Percentiles rank a stretch among this genome's conserved stretches.
Conservation (phyloP, 1,140 invertebrate species). For the Cylas formicarius region DNA sequence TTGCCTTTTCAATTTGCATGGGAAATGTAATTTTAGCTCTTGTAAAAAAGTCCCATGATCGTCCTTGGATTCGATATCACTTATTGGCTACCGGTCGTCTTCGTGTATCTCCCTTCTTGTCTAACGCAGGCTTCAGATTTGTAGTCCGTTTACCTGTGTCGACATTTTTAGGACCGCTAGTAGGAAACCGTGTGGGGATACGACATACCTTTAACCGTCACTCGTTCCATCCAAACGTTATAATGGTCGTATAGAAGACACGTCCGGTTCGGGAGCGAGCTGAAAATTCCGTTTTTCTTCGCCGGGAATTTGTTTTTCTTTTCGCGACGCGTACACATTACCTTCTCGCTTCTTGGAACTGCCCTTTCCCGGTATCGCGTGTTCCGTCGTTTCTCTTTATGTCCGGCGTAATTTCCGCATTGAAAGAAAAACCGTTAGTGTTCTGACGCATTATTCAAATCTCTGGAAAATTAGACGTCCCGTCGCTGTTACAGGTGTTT, state of each 20-base stretch:
- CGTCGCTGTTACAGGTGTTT: not conserved
- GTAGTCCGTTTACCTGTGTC: constrained; percentile 36
- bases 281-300: constrained; percentile 16
- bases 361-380: too few relatives aligned
- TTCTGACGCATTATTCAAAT: constrained; percentile 4
- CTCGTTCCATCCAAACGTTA: constrained; percentile 19
- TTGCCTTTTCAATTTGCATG: too few relatives aligned
- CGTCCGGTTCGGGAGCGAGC: constrained; percentile 18
- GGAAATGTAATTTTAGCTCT: too few relatives aligned
- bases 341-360: too few relatives aligned
- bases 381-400: not conserved
- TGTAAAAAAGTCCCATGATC: too few relatives aligned
- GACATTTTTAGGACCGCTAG: constrained; percentile 33
- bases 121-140: too few relatives aligned
- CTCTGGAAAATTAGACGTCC: constrained; percentile 1
- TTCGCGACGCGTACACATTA: not conserved
- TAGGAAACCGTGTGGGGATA: constrained; percentile 32
- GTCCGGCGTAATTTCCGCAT: not conserved
- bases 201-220: constrained; percentile 33
- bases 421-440: constrained; percentile 5
- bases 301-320: not conserved
- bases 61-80: too few relatives aligned
- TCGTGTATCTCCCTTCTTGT: too few relatives aligned
- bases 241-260: constrained; percentile 14
- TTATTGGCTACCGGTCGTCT: too few relatives aligned